Evolutionary conservation across 1,140 invertebrate species (phyloP), one percentile per base, ranked within the genome.

Genomic region (Hyposmocoma kahamanoa): DNA sequence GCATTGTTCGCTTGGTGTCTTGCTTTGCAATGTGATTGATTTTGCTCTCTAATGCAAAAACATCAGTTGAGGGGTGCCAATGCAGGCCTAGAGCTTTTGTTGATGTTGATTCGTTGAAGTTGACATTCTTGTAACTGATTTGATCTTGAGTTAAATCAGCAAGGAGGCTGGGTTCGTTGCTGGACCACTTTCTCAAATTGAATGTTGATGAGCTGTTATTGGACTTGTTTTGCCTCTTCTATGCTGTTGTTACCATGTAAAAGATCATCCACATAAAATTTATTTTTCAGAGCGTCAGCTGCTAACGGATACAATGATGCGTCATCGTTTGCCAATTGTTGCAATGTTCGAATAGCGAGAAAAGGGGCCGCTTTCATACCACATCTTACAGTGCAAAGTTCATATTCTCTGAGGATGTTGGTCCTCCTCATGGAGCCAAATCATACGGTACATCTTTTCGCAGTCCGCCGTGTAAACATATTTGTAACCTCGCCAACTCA

Each of bases 361-460:
- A 28, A 28, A 6, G 6, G 24, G 11, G 6, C 11, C 5, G 6
- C 11, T 28, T 6, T 11, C 11, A 28, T 11, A 28, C 24, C 24
- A 28, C 11, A 28, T 11, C 6, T 28, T 11, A 28, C 24, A 28
- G 24, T 28, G 11, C 24, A 28, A 6, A 28, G 24, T 11, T 28
- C 24, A 11, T 28, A 28, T 11, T 6, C 24, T 28, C 11, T 28
- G n/a, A n/a, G n/a, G n/a, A n/a, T n/a, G 39, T 13, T 43, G 17
- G 48, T 79, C 59, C 1, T 64, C 39, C 22, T 34, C 20, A 48
- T 62, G 41, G 1, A 80, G 36, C 19, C 9, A 11, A 5, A 84
- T 62, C 52, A 77, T 72, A 6, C 74, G 46, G 47, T 67, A 86
- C 63, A 80, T 79, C 53, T 77, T 70, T 19, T 50, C 43, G 1